Conservation (phyloP, 2,797 vertebrate genomes). For the Poeciliopsis turneri region DNA sequence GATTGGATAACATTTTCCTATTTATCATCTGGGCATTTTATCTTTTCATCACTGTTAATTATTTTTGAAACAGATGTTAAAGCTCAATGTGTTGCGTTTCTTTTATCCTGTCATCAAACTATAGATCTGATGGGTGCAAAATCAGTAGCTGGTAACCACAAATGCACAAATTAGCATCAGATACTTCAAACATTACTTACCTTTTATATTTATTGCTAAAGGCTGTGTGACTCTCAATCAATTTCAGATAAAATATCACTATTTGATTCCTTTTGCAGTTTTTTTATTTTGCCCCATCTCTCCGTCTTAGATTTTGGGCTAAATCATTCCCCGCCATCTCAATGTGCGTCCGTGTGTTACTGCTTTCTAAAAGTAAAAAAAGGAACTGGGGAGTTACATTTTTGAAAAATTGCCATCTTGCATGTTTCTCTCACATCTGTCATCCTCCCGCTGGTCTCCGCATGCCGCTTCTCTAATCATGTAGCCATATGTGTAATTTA, state of each 20-base stretch:
- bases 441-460: slow-evolving; percentile 11
- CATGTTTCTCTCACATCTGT: slow-evolving; percentile 3
- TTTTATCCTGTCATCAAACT: no score
- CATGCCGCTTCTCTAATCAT: slow-evolving; percentile 45
- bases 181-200: neutral
- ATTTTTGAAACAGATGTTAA: slow-evolving; percentile 20
- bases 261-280: neutral
- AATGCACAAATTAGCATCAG: slow-evolving; percentile 4
- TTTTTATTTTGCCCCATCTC: neutral
- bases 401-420: slow-evolving; percentile 4
- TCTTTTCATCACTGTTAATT: slow-evolving; percentile 30
- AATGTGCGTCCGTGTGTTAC: slow-evolving; percentile 37
- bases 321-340: neutral
- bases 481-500: slow-evolving; percentile 66
- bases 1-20: slow-evolving; percentile 18
- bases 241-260: neutral
- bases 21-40: slow-evolving; percentile 27
- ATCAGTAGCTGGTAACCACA: neutral
- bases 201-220: neutral
- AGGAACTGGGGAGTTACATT: neutral
- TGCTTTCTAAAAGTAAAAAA: slow-evolving; percentile 7
- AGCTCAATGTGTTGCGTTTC: slow-evolving; percentile 8
- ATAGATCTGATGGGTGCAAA: neutral
- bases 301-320: slow-evolving; percentile 8
- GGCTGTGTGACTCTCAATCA: neutral